Evolutionary conservation across 2,888 invertebrate genomes (phyloP), one percentile per base, ranked within the genome.

Genomic region (Hemaris fuciformis): DNA sequence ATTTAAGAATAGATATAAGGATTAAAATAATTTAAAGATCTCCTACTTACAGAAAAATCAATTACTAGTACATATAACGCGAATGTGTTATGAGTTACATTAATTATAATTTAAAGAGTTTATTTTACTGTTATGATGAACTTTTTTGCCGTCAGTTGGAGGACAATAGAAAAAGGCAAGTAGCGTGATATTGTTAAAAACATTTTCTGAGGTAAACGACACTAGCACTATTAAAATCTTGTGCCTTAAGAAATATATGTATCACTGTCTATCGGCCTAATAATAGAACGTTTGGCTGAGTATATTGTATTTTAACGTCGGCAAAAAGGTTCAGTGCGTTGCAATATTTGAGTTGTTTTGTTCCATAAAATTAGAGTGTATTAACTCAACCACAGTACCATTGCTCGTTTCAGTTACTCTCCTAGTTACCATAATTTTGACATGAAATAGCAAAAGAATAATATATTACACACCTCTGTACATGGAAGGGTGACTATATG

Each of bases 81-180:
- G 53, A 31, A 27, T 53, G 18, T 53, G 31, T 53, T 53, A 53
- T 53, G 53, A 53, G 53, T 53, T 53, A 31, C 18, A 18, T 53
- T 53, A 15, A 18, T 53, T 18, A 18, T 53, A 38, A n/a, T 18
- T 53, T 13, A 18, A 25, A n/a, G 46, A 46, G 46, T 46, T 25
- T 31, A 18, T 31, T 31, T 48, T 27, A 15, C 18, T 53, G 27
- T 15, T 27, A 25, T n/a, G 13, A 10, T 53, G 27, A 8, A 31
- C 15, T 15, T 48, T 48, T 48, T 27, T 8, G 1, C 7, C 53
- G 31, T 10, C n/a, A 10, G 8, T 38, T n/a, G 7, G 27, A 7
- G 2, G 7, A 27, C 27, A 27, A 13, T 38, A n/a, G n/a, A 38
- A 13, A 13, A 38, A 38, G n/a, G 3, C 13, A 38, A 6, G 27